Percentiles rank a stretch among this genome's conserved stretches.
phyloP scores from a whole-genome alignment of 1,140 invertebrate genomes.

The Aethina tumida region DNA sequence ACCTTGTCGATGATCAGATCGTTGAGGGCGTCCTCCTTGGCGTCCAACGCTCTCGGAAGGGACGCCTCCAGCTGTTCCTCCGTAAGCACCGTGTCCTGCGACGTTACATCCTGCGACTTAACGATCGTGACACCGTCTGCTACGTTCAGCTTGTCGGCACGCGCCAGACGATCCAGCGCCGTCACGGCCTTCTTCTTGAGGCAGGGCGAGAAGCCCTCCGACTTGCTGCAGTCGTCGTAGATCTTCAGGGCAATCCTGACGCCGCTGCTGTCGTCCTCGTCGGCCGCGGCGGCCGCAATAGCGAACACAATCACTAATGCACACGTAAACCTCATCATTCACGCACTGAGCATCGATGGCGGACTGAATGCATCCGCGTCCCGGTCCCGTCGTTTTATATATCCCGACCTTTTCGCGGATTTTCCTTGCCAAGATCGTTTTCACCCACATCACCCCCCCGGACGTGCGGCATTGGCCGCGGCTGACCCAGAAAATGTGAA shows the following conservation, averaged over 20 bases:
- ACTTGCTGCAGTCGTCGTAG: constrained; percentile 51
- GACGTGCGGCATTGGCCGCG: too few relatives aligned
- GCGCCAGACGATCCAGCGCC: constrained; percentile 59
- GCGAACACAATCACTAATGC: constrained; percentile 27
- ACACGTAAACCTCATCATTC: constrained; percentile 28
- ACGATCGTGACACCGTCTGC: constrained; percentile 56
- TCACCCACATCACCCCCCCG: too few relatives aligned
- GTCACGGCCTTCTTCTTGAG: constrained; percentile 71
- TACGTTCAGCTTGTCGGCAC: constrained; percentile 55
- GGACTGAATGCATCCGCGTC: background rate
- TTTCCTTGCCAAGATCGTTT: too few relatives aligned
- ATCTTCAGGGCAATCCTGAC: constrained; percentile 45
- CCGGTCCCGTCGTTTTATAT: constrained; percentile 24
- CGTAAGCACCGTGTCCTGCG: constrained; percentile 35
- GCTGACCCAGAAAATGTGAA: too few relatives aligned
- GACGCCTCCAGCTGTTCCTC: constrained; percentile 56
- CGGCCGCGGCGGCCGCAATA: constrained; percentile 18
- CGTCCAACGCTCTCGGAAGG: constrained; percentile 49
- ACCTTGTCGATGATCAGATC: constrained; percentile 60
- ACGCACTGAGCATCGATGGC: constrained; percentile 12
- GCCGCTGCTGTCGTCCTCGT: constrained; percentile 37
- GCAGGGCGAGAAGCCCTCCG: constrained; percentile 54
- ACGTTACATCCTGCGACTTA: constrained; percentile 37
- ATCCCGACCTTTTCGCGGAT: too few relatives aligned
- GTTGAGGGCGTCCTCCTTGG: constrained; percentile 54